These are phyloP conservation scores for Acleris emargana DNA, from an alignment of 2,888 invertebrate species.

Conservation along the genomic window DNA sequence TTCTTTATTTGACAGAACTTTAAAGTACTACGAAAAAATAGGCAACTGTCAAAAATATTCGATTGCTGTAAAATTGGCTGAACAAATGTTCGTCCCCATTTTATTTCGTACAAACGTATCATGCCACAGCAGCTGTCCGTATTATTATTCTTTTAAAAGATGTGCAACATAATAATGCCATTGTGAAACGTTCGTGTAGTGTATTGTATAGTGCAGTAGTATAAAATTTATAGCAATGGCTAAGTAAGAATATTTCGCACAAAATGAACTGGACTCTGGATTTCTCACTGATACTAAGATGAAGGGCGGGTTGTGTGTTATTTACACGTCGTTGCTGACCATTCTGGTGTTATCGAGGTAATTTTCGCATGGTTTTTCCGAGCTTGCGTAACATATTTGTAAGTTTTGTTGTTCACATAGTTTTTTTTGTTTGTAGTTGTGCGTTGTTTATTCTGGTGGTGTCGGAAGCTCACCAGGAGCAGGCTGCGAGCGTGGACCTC, in stretches of 20 bases:
- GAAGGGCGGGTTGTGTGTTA: conserved; percentile 84
- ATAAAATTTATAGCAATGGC: conserved; percentile 49
- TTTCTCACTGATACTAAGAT: conserved; percentile 81
- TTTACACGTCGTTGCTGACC: conserved; percentile 85
- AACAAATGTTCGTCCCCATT: conserved; percentile 52
- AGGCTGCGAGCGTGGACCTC: conserved; percentile 61
- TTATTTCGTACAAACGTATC: conserved; percentile 45
- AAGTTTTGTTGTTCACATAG: conserved; percentile 9
- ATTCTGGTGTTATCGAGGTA: conserved; percentile 85
- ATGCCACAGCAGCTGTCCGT: conserved; percentile 46
- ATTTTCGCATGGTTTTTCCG: conserved; percentile 41
- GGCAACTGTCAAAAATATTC: conserved; percentile 60
- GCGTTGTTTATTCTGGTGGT: conserved; percentile 84
- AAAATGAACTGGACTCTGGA: conserved; percentile 80
- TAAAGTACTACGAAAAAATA: conserved; percentile 43
- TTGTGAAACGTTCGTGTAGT: conserved; percentile 44
- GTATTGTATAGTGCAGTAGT: conserved; percentile 43
- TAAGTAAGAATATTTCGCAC: conserved; percentile 69
- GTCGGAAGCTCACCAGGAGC: conserved; percentile 79
- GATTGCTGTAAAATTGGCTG: conserved; percentile 46
- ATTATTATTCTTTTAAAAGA: conserved; percentile 42
- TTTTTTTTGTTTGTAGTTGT: conserved; percentile 64
- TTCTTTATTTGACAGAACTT: conserved; percentile 17
- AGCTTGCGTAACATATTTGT: conserved; percentile 29
- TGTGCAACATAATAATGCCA: conserved; percentile 53